A percentile compares a stretch with the other conserved stretches of the same genome.
phyloP scores from a whole-genome alignment of 2,113 vertebrate species.

The Desmodus rotundus region DNA sequence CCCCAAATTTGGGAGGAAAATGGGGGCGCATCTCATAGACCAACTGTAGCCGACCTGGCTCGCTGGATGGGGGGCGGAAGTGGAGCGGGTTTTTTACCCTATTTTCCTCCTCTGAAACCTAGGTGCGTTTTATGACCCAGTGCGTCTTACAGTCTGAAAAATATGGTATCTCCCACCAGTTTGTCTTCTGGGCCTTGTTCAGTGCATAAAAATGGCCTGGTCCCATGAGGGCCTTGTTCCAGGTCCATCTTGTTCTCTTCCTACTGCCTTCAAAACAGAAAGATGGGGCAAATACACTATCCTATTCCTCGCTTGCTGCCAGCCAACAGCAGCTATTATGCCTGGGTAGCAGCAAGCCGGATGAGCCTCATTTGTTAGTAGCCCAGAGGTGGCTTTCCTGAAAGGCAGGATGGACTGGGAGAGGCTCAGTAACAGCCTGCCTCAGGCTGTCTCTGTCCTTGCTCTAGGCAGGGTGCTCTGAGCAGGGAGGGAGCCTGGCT shows the following conservation, averaged over 20 bases:
- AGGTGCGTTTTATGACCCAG: no score
- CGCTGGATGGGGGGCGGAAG: no score
- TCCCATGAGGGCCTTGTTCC: not conserved
- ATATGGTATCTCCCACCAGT: not conserved
- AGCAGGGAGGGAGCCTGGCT: no score
- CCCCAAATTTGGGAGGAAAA: no score
- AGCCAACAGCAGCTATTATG: not conserved
- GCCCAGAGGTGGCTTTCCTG: not conserved
- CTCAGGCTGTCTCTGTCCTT: not conserved
- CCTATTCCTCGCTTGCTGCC: not conserved
- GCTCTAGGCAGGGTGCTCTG: not conserved
- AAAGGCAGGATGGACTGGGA: not conserved
- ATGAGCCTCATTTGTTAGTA: not conserved
- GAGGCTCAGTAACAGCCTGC: not conserved
- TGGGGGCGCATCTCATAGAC: no score
- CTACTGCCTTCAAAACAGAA: not conserved
- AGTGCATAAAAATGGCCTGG: not conserved
- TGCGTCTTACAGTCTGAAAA: no score
- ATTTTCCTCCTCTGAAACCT: no score
- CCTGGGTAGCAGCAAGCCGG: not conserved
- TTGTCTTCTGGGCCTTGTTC: not conserved
- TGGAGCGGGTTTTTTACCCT: no score
- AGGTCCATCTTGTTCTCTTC: not conserved
- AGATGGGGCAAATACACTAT: not conserved
- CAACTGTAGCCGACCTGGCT: no score